A percentile compares a stretch with the other conserved stretches of the same genome.
phyloP scores from a whole-genome alignment of 1,140 invertebrate genomes.

The Hylyphantes graminicola region DNA sequence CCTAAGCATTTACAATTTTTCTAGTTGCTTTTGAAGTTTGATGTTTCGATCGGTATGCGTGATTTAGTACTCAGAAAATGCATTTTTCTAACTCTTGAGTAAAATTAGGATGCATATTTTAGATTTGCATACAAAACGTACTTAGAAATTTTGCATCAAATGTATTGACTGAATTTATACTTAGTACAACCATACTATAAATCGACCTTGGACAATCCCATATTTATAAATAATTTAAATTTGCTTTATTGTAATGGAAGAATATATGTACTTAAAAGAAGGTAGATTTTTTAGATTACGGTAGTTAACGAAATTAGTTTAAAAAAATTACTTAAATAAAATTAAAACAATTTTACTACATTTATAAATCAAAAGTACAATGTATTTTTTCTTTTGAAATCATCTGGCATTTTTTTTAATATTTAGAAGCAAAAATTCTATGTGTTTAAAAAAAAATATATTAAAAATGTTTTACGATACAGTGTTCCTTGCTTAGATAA shows the following conservation, averaged over 20 bases:
- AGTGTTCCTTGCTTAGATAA: too few species aligned
- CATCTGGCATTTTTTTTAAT: too few species aligned
- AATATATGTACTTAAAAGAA: constrained; percentile 18
- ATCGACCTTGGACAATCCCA: constrained; percentile 2
- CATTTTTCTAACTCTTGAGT: constrained; percentile 36
- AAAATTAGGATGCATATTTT: constrained; percentile 5
- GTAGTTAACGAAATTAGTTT: too few species aligned
- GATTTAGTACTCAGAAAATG: constrained; percentile 39
- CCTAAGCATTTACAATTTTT: constrained; percentile 34
- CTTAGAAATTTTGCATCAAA: background rate
- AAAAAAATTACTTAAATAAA: too few species aligned
- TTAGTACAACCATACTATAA: background rate
- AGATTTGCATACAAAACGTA: background rate
- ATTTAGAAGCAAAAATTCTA: too few species aligned
- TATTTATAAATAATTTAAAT: background rate
- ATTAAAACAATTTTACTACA: too few species aligned
- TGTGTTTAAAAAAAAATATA: too few species aligned
- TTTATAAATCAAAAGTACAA: too few species aligned
- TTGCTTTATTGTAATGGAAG: background rate
- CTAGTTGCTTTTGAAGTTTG: constrained; percentile 15
- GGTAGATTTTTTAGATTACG: background rate
- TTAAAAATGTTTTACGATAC: too few species aligned
- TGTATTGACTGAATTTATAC: background rate
- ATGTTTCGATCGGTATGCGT: background rate
- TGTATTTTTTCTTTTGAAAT: too few species aligned